These are phyloP conservation scores for Drosophila kepulauana DNA, from an alignment of 1,140 invertebrate species.

Conservation along the genomic window DNA sequence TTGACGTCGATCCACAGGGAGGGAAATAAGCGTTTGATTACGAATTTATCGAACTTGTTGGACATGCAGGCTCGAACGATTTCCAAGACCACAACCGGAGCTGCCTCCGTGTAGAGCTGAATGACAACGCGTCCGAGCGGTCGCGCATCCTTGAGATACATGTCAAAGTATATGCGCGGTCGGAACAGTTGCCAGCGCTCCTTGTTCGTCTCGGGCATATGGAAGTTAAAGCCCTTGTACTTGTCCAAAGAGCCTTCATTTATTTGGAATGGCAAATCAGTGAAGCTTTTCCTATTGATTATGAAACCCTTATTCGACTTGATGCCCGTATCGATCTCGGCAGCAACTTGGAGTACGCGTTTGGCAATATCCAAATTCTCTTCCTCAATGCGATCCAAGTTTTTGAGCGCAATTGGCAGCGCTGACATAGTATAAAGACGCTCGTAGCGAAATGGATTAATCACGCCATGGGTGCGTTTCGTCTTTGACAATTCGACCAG, in stretches of 20 bases:
- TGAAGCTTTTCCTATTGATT: not conserved
- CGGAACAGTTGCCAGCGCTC: slow-evolving; percentile 60
- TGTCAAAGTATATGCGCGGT: slow-evolving; percentile 67
- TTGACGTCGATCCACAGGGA: slow-evolving; percentile 73
- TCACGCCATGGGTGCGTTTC: slow-evolving; percentile 22
- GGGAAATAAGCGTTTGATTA: slow-evolving; percentile 63
- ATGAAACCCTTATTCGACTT: not conserved
- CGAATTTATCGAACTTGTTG: slow-evolving; percentile 45
- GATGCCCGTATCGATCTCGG: slow-evolving; percentile 55
- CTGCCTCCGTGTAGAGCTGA: slow-evolving; percentile 77
- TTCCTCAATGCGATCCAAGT: slow-evolving; percentile 13
- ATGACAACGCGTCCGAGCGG: slow-evolving; percentile 66
- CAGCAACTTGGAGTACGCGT: slow-evolving; percentile 35
- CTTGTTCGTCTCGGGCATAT: slow-evolving; percentile 37
- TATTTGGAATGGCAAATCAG: slow-evolving; percentile 21
- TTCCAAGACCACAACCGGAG: slow-evolving; percentile 69
- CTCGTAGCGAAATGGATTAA: slow-evolving; percentile 19
- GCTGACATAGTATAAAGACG: slow-evolving; percentile 1
- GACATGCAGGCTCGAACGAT: slow-evolving; percentile 63
- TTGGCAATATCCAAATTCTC: slow-evolving; percentile 44
- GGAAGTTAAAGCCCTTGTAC: slow-evolving; percentile 52
- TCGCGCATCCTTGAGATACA: slow-evolving; percentile 56
- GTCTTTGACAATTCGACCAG: slow-evolving; percentile 20
- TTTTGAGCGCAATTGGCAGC: not conserved
- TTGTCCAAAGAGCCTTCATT: slow-evolving; percentile 46